Conservation (phyloP, 2,888 invertebrate genomes). For the Crepidodera aurea region DNA sequence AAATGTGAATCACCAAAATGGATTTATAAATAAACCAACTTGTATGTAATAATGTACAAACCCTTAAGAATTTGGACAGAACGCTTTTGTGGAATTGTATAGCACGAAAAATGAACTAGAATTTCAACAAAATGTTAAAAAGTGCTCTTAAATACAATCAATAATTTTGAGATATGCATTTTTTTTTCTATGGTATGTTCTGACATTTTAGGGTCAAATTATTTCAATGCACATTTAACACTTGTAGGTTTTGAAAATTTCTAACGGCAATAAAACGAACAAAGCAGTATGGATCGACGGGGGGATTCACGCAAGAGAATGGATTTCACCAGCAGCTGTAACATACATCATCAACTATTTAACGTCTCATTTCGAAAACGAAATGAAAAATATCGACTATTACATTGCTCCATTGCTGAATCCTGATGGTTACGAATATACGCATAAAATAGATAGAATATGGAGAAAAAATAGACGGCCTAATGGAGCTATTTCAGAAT, state of each 20-base stretch:
- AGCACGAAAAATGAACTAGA: no score
- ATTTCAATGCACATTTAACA: background rate
- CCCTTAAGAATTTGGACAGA: no score
- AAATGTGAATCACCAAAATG: no score
- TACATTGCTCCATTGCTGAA: constrained; percentile 79
- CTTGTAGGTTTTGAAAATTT: constrained; percentile 64
- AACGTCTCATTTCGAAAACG: constrained; percentile 72
- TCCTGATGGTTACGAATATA: constrained; percentile 89
- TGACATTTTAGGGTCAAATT: no score
- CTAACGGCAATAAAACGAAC: constrained; percentile 67
- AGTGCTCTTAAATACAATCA: no score
- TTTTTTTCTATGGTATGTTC: no score
- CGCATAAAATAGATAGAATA: constrained; percentile 79
- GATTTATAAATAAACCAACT: no score
- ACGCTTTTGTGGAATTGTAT: no score
- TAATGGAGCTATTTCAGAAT: constrained; percentile 52
- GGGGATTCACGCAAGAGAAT: constrained; percentile 89
- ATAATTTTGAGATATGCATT: no score
- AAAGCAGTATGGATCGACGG: constrained; percentile 69
- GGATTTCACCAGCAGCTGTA: constrained; percentile 83
- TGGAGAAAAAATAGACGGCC: constrained; percentile 82
- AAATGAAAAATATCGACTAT: constrained; percentile 84
- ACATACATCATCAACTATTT: constrained; percentile 78
- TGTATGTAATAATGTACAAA: no score
- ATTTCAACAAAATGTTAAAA: no score